phyloP scores from a whole-genome alignment of 2,113 vertebrate genomes.

The Opisthocomus hoazin region DNA sequence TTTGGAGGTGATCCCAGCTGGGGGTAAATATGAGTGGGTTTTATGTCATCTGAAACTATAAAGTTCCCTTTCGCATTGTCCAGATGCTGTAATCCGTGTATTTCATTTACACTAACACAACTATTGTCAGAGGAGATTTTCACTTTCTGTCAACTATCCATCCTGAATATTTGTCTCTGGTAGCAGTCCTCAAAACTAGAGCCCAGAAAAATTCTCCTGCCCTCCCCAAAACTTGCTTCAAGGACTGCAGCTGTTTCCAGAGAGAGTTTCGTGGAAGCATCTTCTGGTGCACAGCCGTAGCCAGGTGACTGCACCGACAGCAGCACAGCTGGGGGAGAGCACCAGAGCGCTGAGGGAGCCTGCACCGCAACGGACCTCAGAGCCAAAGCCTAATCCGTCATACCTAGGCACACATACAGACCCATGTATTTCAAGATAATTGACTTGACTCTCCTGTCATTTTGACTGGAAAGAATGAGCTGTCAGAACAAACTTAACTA shows the following conservation, averaged over 20 bases:
- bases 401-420: background rate
- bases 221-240: background rate
- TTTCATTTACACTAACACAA: background rate
- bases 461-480: conserved; percentile 11
- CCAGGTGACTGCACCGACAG: background rate
- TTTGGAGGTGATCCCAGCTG: background rate
- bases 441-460: background rate
- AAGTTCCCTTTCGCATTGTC: background rate
- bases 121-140: background rate
- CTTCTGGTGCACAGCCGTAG: background rate
- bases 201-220: background rate
- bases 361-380: background rate
- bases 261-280: background rate
- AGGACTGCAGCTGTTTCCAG: background rate
- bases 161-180: background rate
- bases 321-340: background rate
- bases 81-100: background rate
- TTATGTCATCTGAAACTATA: background rate
- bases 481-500: conserved; percentile 15
- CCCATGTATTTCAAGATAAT: background rate
- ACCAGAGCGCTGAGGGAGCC: background rate
- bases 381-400: background rate
- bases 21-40: background rate
- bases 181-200: background rate
- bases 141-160: background rate